These are phyloP conservation scores for Nasalis larvatus DNA, from an alignment of 2,113 vertebrate species.

Conservation along the genomic window DNA sequence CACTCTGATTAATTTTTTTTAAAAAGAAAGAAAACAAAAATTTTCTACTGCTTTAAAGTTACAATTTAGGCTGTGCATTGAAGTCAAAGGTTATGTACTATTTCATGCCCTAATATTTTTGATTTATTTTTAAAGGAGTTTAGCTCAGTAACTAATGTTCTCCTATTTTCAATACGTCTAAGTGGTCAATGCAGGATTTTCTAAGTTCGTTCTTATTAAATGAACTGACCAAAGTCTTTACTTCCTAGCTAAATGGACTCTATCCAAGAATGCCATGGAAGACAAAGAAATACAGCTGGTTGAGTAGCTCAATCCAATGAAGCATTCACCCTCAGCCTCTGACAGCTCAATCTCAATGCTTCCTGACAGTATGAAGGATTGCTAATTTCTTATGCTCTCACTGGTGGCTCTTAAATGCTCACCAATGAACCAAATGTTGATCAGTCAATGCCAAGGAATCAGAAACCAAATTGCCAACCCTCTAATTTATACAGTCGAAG, in stretches of 20 bases:
- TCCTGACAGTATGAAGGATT: conserved; percentile 66
- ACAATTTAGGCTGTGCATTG: neutral
- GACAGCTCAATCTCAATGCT: conserved; percentile 50
- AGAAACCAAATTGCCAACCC: conserved; percentile 68
- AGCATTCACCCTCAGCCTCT: conserved; percentile 24
- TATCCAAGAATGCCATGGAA: conserved; percentile 30
- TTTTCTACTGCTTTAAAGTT: neutral
- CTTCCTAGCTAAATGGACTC: conserved; percentile 53
- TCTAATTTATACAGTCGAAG: conserved; percentile 57
- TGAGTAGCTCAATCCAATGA: conserved; percentile 50
- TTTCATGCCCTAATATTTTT: neutral
- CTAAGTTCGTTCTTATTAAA: neutral
- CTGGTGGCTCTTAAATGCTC: conserved; percentile 76
- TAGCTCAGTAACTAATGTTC: neutral
- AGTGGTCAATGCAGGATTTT: conserved; percentile 4
- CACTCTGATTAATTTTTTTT: neutral
- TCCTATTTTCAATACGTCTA: neutral
- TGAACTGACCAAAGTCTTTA: conserved; percentile 58
- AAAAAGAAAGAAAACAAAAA: neutral
- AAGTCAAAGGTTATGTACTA: conserved; percentile 25
- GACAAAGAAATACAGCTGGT: conserved; percentile 49
- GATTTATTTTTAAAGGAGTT: neutral
- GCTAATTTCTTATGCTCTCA: conserved; percentile 50
- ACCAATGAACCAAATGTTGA: conserved; percentile 63
- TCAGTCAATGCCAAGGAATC: conserved; percentile 78